phyloP scores from a whole-genome alignment of 2,113 vertebrate species.

The Excalfactoria chinensis region DNA sequence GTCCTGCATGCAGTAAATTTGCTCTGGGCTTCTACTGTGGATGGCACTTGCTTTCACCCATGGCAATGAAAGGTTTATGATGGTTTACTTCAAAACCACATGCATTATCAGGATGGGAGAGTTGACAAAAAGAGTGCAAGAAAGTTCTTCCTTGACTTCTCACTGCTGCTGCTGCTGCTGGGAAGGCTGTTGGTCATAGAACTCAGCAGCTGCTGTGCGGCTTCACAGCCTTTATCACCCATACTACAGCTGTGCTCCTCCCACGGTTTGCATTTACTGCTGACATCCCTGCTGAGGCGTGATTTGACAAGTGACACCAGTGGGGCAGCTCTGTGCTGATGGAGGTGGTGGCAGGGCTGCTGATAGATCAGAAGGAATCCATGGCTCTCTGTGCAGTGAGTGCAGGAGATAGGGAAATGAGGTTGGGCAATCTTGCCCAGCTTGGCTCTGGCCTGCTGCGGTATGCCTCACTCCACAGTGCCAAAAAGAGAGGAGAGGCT shows the following conservation, averaged over 20 bases:
- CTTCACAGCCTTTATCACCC: not conserved
- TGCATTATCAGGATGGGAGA: not conserved
- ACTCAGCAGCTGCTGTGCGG: not conserved
- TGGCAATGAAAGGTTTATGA: not conserved
- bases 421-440: not conserved
- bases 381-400: not conserved
- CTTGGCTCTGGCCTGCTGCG: not conserved
- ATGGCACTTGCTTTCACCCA: not conserved
- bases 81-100: not conserved
- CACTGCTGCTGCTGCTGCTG: not conserved
- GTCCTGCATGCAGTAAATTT: not conserved
- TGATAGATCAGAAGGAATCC: not conserved
- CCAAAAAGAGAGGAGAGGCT: constrained; percentile 43
- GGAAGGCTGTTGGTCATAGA: not conserved
- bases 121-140: not conserved
- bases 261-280: not conserved
- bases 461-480: not conserved
- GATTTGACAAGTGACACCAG: not conserved
- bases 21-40: not conserved
- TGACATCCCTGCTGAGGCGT: not conserved
- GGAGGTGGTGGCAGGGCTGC: not conserved
- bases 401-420: not conserved
- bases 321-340: not conserved
- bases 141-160: not conserved
- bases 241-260: not conserved